Conservation (phyloP, 2,113 vertebrate species). For the rabbit (Oryctolagus cuniculus) region DNA sequence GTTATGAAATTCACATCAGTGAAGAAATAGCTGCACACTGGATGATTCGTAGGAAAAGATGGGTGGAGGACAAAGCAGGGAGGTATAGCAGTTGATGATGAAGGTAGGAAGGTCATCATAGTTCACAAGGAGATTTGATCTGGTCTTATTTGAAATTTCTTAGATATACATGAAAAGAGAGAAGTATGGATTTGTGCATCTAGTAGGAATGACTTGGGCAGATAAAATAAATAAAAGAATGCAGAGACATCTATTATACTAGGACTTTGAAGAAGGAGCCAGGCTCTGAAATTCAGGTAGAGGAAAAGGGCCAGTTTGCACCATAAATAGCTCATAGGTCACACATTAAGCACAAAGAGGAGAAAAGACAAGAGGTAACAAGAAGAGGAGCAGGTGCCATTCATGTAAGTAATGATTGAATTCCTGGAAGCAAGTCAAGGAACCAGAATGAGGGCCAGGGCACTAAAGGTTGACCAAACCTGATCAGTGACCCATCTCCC, state of each 20-base stretch:
- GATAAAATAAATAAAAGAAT: constrained; percentile 8
- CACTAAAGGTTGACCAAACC: neutral
- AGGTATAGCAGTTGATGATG: rapidly evolving
- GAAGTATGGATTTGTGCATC: neutral
- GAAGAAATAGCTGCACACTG: neutral
- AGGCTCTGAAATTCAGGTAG: neutral
- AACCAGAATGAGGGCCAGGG: neutral
- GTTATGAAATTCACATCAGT: neutral
- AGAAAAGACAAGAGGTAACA: neutral
- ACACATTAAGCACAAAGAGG: neutral
- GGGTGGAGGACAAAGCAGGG: neutral
- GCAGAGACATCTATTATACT: neutral
- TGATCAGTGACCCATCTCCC: neutral
- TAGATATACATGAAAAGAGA: neutral
- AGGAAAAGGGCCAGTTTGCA: neutral
- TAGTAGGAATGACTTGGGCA: neutral
- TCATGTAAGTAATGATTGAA: neutral
- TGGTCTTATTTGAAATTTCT: neutral
- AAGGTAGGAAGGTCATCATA: neutral
- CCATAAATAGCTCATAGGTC: neutral
- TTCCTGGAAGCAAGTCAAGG: neutral
- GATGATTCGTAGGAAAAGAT: neutral
- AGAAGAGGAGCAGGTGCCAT: neutral
- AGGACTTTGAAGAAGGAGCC: neutral
- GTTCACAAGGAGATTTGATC: neutral